Percentiles rank a stretch among this genome's conserved stretches.
phyloP scores from a whole-genome alignment of 2,113 vertebrate genomes.

The Dicaeum eximium region DNA sequence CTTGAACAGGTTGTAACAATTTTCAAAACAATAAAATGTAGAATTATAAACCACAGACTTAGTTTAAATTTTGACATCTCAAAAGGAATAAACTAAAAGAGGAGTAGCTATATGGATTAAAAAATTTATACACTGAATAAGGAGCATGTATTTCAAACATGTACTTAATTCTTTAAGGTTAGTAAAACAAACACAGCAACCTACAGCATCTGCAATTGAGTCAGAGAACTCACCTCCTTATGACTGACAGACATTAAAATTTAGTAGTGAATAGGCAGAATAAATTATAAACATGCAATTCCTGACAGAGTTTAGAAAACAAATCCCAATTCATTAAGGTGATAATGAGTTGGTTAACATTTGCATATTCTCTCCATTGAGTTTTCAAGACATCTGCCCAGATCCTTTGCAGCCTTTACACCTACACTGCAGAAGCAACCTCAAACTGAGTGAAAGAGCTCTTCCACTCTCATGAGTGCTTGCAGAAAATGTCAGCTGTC shows the following conservation, averaged over 20 bases:
- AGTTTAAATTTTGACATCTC: background rate
- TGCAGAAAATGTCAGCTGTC: background rate
- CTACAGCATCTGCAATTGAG: slow-evolving; percentile 1
- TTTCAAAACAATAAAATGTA: background rate
- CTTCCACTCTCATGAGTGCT: background rate
- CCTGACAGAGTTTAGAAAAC: slow-evolving; percentile 49
- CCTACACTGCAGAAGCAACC: background rate
- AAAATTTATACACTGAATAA: background rate
- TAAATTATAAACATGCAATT: slow-evolving; percentile 12
- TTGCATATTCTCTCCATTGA: slow-evolving; percentile 13
- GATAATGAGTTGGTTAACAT: slow-evolving; percentile 57
- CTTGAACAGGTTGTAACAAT: background rate
- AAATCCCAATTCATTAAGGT: slow-evolving; percentile 51
- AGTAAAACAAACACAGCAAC: background rate
- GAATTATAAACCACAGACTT: background rate
- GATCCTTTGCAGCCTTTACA: background rate
- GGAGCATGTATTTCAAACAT: background rate
- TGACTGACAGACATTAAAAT: slow-evolving; percentile 25
- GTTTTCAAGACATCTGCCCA: slow-evolving; percentile 14
- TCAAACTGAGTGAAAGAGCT: background rate
- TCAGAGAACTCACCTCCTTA: background rate
- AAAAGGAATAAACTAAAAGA: background rate
- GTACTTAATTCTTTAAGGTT: background rate
- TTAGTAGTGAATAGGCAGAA: slow-evolving; percentile 13
- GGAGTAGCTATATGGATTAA: background rate